phyloP scores from a whole-genome alignment of 2,113 vertebrate genomes.

The Spheniscus mendiculus region DNA sequence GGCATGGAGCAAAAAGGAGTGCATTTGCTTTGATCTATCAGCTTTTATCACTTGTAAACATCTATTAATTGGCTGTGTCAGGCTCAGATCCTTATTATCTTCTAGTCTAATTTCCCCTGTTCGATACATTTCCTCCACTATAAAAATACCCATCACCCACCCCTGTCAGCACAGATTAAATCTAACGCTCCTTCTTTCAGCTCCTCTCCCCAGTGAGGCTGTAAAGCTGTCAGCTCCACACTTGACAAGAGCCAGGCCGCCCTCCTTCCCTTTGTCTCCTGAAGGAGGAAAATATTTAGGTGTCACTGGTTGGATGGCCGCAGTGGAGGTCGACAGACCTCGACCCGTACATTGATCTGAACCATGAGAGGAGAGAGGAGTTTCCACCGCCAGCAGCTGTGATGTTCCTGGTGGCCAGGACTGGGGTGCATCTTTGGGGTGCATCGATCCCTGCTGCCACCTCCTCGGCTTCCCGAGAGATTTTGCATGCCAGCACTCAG shows the following conservation, averaged over 20 bases:
- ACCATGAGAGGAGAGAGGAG: neutral
- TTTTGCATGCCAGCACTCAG: neutral
- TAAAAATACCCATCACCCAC: constrained; percentile 77
- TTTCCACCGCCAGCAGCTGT: neutral
- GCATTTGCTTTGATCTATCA: constrained; percentile 79
- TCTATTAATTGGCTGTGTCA: constrained; percentile 90
- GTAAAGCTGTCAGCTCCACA: constrained; percentile 76
- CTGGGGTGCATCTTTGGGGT: neutral
- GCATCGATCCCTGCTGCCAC: neutral
- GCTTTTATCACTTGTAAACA: constrained; percentile 86
- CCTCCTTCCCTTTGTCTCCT: constrained; percentile 57
- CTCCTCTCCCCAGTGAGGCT: constrained; percentile 60
- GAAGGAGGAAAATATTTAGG: constrained; percentile 19
- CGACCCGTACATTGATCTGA: neutral
- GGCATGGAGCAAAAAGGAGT: constrained; percentile 49
- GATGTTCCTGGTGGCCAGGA: neutral
- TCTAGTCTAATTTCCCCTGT: constrained; percentile 77
- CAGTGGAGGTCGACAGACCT: neutral
- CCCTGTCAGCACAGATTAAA: constrained; percentile 77
- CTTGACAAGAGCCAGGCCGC: constrained; percentile 69
- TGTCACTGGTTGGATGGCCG: constrained; percentile 18
- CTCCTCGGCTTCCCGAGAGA: neutral
- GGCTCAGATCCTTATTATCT: constrained; percentile 84
- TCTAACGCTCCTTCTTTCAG: constrained; percentile 71
- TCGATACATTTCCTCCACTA: constrained; percentile 74